Conservation (phyloP, 2,888 invertebrate genomes). For the Scaptomyza reducta region DNA sequence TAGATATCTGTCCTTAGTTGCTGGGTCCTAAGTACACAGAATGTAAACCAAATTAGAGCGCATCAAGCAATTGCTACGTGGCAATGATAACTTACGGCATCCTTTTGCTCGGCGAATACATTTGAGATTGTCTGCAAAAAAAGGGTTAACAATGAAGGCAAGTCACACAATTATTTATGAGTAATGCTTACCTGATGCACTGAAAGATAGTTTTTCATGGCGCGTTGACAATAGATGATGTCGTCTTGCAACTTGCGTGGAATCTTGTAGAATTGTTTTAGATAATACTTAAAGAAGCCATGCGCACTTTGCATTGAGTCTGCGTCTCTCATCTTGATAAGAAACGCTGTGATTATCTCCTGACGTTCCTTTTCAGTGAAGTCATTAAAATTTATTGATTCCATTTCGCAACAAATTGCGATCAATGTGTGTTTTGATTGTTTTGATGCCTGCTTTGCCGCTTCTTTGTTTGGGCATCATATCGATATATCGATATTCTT, state of each 20-base stretch:
- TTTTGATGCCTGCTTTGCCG: constrained; percentile 52
- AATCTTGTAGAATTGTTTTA: constrained; percentile 60
- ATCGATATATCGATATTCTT: constrained; percentile 21
- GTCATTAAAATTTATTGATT: constrained; percentile 63
- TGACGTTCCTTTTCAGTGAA: constrained; percentile 55
- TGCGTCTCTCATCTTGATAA: constrained; percentile 58
- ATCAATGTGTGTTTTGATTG: constrained; percentile 16
- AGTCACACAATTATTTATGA: background rate
- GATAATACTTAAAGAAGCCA: constrained; percentile 58
- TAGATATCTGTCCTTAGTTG: constrained; percentile 37
- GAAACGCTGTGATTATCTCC: constrained; percentile 61
- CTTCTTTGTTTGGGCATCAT: constrained; percentile 19
- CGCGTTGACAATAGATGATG: constrained; percentile 63
- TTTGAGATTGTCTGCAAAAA: constrained; percentile 45
- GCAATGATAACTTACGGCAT: constrained; percentile 45
- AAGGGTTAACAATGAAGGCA: background rate
- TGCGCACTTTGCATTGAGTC: constrained; percentile 50
- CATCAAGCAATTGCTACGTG: background rate
- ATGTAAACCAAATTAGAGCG: background rate
- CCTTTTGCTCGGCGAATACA: constrained; percentile 25
- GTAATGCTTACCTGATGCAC: constrained; percentile 53
- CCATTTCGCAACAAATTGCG: constrained; percentile 39
- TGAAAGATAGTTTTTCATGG: constrained; percentile 48
- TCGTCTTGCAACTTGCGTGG: constrained; percentile 54
- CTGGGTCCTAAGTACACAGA: constrained; percentile 35